Evolutionary conservation across 1,140 invertebrate species (phyloP).

Genomic region (Gryllus bimaculatus): DNA sequence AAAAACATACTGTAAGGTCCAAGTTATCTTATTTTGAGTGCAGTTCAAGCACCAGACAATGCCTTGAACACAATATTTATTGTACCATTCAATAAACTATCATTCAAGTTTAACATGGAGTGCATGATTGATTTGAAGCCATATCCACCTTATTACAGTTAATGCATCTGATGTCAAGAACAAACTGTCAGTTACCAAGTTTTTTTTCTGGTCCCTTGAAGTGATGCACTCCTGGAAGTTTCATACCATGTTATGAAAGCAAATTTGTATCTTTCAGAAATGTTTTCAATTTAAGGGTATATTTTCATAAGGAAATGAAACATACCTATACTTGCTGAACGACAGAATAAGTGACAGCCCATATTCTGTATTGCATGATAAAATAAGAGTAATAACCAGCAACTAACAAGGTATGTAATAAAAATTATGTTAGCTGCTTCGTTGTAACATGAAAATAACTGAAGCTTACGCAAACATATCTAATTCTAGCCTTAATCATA

Average conservation of each 20-base stretch:
- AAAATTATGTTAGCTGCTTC: background rate
- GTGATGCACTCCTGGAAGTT: constrained; percentile 5
- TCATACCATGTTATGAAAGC: background rate
- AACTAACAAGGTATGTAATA: background rate
- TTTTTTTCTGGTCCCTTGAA: constrained; percentile 15
- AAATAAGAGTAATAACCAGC: background rate
- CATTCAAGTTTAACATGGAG: background rate
- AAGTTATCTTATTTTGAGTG: background rate
- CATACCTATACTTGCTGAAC: background rate
- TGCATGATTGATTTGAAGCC: background rate
- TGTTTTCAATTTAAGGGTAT: background rate
- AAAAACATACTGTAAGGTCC: constrained; percentile 13
- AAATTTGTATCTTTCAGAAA: background rate
- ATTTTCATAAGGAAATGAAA: background rate
- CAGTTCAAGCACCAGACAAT: background rate
- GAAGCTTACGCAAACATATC: background rate
- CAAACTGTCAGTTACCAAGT: background rate
- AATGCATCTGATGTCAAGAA: background rate
- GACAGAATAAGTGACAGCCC: background rate
- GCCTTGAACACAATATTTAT: constrained; percentile 17
- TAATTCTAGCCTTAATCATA: background rate
- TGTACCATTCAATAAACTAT: constrained; percentile 18
- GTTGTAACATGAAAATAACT: constrained; percentile 1
- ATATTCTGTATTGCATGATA: background rate
- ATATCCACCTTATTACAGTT: background rate